These are phyloP conservation scores for Chaetops frenatus DNA, from an alignment of 2,113 vertebrate genomes.

Conservation along the genomic window DNA sequence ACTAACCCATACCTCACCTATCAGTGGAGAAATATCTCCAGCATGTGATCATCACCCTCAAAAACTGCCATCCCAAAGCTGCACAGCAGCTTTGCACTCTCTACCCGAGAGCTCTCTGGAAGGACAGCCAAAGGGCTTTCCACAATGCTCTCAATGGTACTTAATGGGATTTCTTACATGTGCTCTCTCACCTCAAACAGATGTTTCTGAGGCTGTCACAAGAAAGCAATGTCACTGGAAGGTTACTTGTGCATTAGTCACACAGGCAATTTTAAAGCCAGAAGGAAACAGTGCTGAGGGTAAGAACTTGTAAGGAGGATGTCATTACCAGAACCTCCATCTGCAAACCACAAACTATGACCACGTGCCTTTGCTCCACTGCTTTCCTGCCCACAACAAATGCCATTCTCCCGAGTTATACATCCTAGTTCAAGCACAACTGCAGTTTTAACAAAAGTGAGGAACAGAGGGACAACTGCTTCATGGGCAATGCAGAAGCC, in stretches of 20 bases:
- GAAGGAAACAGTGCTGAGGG: background rate
- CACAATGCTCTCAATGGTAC: background rate
- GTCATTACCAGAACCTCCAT: background rate
- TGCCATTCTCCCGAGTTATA: background rate
- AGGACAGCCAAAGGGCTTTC: background rate
- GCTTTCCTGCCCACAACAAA: background rate
- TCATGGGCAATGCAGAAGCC: fast-evolving
- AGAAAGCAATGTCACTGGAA: background rate
- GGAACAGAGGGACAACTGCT: background rate
- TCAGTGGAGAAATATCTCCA: background rate
- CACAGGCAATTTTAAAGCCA: background rate
- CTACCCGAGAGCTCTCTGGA: background rate
- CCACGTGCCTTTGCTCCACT: background rate
- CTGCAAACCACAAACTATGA: background rate
- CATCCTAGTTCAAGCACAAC: background rate
- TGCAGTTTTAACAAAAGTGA: background rate
- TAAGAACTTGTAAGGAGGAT: background rate
- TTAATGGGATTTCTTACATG: background rate
- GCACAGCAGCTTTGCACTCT: background rate
- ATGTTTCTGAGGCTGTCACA: background rate
- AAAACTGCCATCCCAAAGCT: background rate
- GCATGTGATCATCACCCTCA: background rate
- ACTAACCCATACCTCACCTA: background rate
- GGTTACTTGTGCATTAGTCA: background rate
- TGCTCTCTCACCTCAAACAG: background rate